Conservation (phyloP, 2,888 invertebrate species). For the Temnothorax unifasciatus region DNA sequence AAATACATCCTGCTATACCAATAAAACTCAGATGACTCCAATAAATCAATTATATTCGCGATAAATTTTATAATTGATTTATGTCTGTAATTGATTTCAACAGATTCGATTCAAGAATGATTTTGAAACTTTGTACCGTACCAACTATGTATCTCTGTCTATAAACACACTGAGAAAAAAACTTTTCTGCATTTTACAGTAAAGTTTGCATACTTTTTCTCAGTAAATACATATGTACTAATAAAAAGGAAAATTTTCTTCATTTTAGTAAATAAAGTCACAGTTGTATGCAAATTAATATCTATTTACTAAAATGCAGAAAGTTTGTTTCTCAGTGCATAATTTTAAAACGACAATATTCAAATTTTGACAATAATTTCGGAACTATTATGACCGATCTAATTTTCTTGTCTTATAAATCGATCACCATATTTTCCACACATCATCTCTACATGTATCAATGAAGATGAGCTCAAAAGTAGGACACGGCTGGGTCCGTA, state of each 20-base stretch:
- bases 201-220: no score
- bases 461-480: slow-evolving; percentile 52
- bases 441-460: neutral
- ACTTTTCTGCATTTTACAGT: no score
- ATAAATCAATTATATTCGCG: slow-evolving; percentile 58
- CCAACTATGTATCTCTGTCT: neutral
- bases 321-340: neutral
- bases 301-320: no score
- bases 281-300: no score
- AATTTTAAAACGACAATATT: neutral
- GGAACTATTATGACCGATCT: neutral
- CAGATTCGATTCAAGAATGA: neutral
- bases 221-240: no score
- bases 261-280: no score
- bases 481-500: slow-evolving; percentile 44
- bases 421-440: neutral
- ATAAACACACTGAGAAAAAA: neutral
- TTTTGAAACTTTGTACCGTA: neutral
- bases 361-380: neutral
- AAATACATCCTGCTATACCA: slow-evolving; percentile 31
- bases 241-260: no score
- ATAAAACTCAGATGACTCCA: slow-evolving; percentile 58
- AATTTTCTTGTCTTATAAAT: neutral
- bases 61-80: slow-evolving; percentile 27
- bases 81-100: neutral